These are phyloP conservation scores for Murina feae DNA, from an alignment of 2,113 vertebrate species.

Conservation along the genomic window DNA sequence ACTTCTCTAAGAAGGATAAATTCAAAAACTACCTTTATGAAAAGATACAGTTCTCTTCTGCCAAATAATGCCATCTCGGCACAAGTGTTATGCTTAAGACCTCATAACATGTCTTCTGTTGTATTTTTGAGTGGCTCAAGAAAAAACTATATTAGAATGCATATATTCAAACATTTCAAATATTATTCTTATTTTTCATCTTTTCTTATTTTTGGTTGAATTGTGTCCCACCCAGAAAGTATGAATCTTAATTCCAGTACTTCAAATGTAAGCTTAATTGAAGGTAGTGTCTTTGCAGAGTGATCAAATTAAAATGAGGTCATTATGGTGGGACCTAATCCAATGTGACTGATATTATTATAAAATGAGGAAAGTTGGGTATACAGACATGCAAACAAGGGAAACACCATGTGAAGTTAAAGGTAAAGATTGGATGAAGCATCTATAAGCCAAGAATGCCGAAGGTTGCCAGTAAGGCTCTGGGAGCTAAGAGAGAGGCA, in stretches of 20 bases:
- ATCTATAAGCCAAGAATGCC: background rate
- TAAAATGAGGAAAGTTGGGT: background rate
- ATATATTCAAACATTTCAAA: background rate
- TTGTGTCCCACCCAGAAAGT: background rate
- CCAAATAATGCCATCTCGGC: background rate
- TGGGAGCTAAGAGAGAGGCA: background rate
- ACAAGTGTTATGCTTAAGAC: background rate
- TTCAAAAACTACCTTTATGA: background rate
- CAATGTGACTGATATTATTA: background rate
- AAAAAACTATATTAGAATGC: background rate
- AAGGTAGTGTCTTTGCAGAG: background rate
- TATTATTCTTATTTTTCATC: background rate
- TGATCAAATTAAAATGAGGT: background rate
- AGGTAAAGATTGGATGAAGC: background rate
- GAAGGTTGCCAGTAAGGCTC: background rate
- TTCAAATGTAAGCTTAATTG: background rate
- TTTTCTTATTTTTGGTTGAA: background rate
- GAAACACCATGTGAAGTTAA: background rate
- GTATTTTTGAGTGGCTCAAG: background rate
- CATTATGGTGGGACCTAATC: background rate
- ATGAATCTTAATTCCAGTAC: background rate
- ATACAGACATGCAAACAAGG: background rate
- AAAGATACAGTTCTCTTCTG: background rate
- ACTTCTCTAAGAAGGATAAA: background rate
- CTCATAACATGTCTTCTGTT: background rate